Evolutionary conservation across 2,797 vertebrate species (phyloP), one percentile per base, ranked within the genome.

Genomic region (Parauchenoglanis punctatus): DNA sequence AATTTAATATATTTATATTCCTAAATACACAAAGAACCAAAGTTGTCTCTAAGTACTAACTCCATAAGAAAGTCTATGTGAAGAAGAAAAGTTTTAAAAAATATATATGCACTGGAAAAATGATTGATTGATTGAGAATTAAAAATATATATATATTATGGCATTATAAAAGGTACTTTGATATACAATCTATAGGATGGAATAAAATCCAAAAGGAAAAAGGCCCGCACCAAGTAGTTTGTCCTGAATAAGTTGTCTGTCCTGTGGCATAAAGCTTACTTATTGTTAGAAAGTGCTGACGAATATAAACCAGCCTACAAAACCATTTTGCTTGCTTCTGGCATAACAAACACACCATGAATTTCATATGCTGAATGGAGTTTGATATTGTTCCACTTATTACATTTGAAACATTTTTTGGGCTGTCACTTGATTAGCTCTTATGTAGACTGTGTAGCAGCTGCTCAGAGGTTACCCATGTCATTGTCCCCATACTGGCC

Each of bases 401-500:
- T 49, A 61, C n/a, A 81, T 31, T 83, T 31, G 40, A 8, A 59
- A 65, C 58, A 44, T 25, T 54, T 75, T 67, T 82, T 18, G 5
- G n/a, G 46, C 17, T 4, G 17, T 44, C 81, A 2, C 13, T 67
- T 52, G 44, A 68, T 54, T 83, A 67, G 81, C 15, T 68, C 5
- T 46, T 81, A 63, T 46, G 80, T 63, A 65, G 11, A 46, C n/a
- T 76, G 49, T 81, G 77, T 87, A 59, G 80, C 85, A 85, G 83
- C 72, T 84, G 73, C 82, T 86, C 44, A 77, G 63, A 77, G 81
- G 84, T 72, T 73, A 85, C 65, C 75, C 49, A 54, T 65, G 72
- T 85, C 46, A 54, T 68, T 83, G 81, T 83, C 63, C 63, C 40
- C 15, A 49, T 23, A n/a, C 54, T 63, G 72, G 83, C 40, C 56